Conservation (phyloP, 2,888 invertebrate genomes). For the Entomobrya multifasciata region DNA sequence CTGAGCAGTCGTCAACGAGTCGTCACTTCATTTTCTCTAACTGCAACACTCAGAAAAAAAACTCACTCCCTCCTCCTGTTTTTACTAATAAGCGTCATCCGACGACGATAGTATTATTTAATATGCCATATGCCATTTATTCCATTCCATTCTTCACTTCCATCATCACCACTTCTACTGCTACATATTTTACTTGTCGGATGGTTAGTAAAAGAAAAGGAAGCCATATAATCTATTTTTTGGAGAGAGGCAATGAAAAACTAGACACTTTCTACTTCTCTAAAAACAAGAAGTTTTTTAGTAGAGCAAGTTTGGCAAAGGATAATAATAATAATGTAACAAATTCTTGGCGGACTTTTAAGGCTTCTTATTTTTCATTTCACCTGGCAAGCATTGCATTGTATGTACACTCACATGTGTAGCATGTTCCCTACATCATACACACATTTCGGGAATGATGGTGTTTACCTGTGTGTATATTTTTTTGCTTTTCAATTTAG, state of each 20-base stretch:
- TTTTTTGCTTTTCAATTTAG: slow-evolving; percentile 68
- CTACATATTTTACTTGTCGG: too few relatives aligned
- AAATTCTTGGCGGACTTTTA: slow-evolving; percentile 59
- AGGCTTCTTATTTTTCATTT: slow-evolving; percentile 68
- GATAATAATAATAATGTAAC: slow-evolving; percentile 46
- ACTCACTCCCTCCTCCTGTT: too few relatives aligned
- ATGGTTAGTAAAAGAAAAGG: slow-evolving; percentile 21
- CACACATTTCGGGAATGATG: background rate
- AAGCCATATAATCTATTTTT: slow-evolving; percentile 63
- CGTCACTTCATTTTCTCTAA: slow-evolving; percentile 42
- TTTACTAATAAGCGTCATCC: slow-evolving; percentile 49
- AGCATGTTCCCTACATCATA: too few relatives aligned
- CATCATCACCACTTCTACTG: too few relatives aligned
- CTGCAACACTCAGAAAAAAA: too few relatives aligned
- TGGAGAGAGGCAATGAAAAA: slow-evolving; percentile 64
- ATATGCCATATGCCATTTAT: too few relatives aligned
- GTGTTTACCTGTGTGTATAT: background rate
- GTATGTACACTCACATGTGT: too few relatives aligned
- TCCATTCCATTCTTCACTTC: too few relatives aligned
- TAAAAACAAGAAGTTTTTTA: too few relatives aligned
- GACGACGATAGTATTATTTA: slow-evolving; percentile 38
- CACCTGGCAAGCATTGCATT: too few relatives aligned
- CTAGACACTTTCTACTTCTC: slow-evolving; percentile 61
- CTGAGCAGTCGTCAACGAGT: slow-evolving; percentile 5
- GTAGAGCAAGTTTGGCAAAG: slow-evolving; percentile 20